These are phyloP conservation scores for Agrenia bidenticulata DNA, from an alignment of 2,888 invertebrate genomes.

Conservation along the genomic window DNA sequence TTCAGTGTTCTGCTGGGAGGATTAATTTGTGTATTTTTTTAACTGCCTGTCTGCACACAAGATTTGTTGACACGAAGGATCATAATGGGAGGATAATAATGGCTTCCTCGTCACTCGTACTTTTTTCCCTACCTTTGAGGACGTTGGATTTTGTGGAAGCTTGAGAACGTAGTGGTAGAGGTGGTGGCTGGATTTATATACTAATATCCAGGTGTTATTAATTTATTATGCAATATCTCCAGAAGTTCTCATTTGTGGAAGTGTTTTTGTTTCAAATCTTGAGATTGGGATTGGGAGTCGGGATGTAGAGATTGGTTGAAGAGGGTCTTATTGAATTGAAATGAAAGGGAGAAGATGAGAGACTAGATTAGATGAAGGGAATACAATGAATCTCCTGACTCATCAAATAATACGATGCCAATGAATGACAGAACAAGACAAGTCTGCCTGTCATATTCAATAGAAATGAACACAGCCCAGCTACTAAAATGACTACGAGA, in stretches of 20 bases:
- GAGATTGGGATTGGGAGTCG: neutral
- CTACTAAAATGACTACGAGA: constrained; percentile 17
- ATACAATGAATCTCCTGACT: constrained; percentile 51
- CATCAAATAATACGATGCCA: constrained; percentile 49
- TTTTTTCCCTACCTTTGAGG: neutral
- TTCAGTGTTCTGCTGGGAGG: neutral
- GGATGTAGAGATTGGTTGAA: constrained; percentile 2
- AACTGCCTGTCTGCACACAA: neutral
- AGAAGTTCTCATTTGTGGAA: neutral
- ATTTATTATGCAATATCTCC: neutral
- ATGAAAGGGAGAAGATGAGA: constrained; percentile 41
- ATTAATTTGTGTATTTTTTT: constrained; percentile 8
- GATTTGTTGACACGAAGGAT: constrained; percentile 13
- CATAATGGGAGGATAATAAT: neutral
- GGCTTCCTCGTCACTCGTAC: neutral
- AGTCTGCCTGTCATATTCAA: constrained; percentile 34
- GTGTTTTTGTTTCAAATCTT: neutral
- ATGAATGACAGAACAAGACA: constrained; percentile 51
- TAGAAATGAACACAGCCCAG: constrained; percentile 9
- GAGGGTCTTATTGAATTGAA: constrained; percentile 20
- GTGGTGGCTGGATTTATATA: neutral
- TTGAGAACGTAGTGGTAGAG: neutral
- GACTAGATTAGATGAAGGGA: constrained; percentile 48
- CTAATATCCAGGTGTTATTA: neutral
- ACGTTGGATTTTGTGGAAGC: neutral